Evolutionary conservation across 2,113 vertebrate genomes (phyloP), one percentile per base, ranked within the genome.

Genomic region (Puntigrus tetrazona): DNA sequence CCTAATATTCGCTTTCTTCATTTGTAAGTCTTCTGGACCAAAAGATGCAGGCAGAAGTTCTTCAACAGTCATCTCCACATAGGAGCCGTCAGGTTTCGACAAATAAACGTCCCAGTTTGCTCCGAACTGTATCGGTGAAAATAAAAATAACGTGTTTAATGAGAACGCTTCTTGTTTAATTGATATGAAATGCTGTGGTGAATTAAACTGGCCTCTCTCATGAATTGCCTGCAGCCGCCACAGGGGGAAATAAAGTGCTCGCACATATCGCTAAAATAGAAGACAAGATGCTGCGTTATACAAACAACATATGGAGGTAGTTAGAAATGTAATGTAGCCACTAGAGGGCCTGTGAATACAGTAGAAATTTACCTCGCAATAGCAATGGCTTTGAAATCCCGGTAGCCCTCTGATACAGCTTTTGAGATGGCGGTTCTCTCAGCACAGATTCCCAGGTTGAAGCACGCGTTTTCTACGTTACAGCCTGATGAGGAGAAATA

Each of bases 181-280:
- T n/a, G 13, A 27, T 6, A 1, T 31, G 20, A 47, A 76, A 78
- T 2, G 38, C 47, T 25, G n/a, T 31, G 31, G 7, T 73, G 16
- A 61, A 45, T 16, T 25, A 27, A 16, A 65, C 90, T 93, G 92
- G 97, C 97, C 96, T 99, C 98, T 93, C 96, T 95, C 95, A 99
- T 97, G 87, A 99, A 94, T 92, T 99, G 98, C 79, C 98, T 92
- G 92, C 98, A 99, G 87, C 94, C 96, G 0, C 98, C 98, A 0
- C 98, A 99, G 0, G 97, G 97, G 0, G 90, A 85, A 86, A 96
- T 96, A 88, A 96, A 97, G 0, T 95, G 63, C 13, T 97, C 93
- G 7, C 83, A 50, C 85, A 94, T 7, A 88, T 99, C 94, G 90
- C 98, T 99, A 90, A 43, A 90, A 92, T 88, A 87, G 2, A 78